Evolutionary conservation across 2,113 vertebrate species (phyloP).

Genomic region (Anthoscopus minutus): DNA sequence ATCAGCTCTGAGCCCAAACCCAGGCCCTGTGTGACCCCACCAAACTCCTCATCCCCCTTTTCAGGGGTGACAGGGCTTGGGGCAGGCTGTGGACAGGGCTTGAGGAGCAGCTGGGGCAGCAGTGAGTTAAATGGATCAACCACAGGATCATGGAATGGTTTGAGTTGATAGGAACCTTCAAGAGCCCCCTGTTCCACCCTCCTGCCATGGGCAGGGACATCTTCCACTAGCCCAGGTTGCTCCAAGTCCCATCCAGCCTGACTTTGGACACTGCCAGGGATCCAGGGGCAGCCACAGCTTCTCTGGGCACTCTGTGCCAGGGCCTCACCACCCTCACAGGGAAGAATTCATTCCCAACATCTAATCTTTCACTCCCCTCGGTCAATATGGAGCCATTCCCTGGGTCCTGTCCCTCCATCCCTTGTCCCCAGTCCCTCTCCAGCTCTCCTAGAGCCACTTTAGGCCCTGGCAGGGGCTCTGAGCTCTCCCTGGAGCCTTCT

Average conservation of each 20-base stretch:
- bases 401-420: neutral
- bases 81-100: neutral
- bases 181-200: accelerated
- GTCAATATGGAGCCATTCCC: neutral
- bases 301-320: neutral
- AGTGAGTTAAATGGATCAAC: neutral
- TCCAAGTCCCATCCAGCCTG: neutral
- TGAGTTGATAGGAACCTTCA: neutral
- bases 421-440: too few relatives aligned
- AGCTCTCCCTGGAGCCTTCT: neutral
- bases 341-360: neutral
- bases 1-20: neutral
- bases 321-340: neutral
- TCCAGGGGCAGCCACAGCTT: neutral
- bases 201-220: neutral
- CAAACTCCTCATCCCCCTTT: neutral
- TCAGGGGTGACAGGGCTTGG: too few relatives aligned
- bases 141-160: neutral
- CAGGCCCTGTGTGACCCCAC: accelerated
- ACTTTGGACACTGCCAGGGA: neutral
- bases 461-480: accelerated
- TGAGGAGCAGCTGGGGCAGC: neutral
- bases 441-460: neutral
- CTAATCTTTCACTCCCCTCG: neutral
- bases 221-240: neutral